Base-by-base conservation (phyloP, 2,113 vertebrate genomes). In the Sylvicapra grimmia region DNA sequence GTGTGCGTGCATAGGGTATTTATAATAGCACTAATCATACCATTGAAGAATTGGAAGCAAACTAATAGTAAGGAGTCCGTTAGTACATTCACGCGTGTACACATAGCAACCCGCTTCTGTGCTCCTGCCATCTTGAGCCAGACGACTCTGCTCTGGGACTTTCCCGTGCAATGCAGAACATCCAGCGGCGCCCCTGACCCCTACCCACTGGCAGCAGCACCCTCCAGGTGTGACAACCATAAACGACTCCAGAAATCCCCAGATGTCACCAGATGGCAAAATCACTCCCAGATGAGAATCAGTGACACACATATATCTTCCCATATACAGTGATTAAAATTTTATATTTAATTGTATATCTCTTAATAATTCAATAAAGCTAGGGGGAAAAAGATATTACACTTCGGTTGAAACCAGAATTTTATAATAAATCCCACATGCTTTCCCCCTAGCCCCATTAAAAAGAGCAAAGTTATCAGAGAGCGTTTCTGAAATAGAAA, bases 161-260 rank as follows among this genome's bases (percentile, higher is more conserved):
- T 15, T 4, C 59, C 33, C 59, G 31, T 21, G 4, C 7, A 2
- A 3, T 2, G 8, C 0, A 18, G 14, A 31, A 19, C 0, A 1
- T 25, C 61, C 16, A 13, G 21, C 23, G 11, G 31, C 6, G 8
- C 47, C n/a, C 25, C 72, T 40, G 68, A 33, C 14, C 9, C 40
- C 68, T 15, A 11, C 25, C 13, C 36, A 0, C 19, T 8, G 25
- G 16, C 49, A 51, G 27, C 1, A 16, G 4, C 15, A 51, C 5
- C 13, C 36, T 40, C 36, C 59, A 2, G 8, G 13, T 51, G 9
- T 58, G 84, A 86, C 29, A 14, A 49, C 18, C 49, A 5, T 3
- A 31, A 56, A 63, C 1, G 56, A 40, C 27, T 33, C 44, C 77
- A 59, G 53, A 75, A 16, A n/a, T 11, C 14, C 63, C 27, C 51